Percentiles rank a stretch among this genome's conserved stretches.
Conservation (phyloP, 2,113 vertebrate species). For the Ailuropoda melanoleuca region DNA sequence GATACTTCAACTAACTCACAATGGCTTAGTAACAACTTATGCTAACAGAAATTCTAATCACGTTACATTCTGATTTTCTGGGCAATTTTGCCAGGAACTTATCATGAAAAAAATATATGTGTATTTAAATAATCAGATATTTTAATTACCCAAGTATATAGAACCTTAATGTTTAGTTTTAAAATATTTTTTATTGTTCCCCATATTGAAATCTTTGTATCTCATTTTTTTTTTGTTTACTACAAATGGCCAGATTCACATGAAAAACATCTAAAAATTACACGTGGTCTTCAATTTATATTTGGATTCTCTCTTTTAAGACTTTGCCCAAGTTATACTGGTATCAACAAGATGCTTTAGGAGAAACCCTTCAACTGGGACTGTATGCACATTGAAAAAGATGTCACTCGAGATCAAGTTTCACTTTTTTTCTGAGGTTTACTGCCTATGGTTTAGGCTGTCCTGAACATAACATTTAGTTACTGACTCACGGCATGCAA, state of each 20-base stretch:
- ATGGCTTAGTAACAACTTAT: neutral
- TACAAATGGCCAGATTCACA: neutral
- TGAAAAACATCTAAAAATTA: neutral
- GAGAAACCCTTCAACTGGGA: neutral
- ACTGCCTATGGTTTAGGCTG: neutral
- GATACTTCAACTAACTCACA: neutral
- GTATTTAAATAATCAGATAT: neutral
- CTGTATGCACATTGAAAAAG: neutral
- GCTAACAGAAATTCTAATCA: neutral
- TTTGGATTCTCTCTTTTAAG: neutral
- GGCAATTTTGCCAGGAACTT: conserved; percentile 10
- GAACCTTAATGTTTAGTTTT: neutral
- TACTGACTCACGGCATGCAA: neutral
- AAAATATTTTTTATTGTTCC: conserved; percentile 3
- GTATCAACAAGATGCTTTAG: neutral
- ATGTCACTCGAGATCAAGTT: neutral
- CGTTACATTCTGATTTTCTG: neutral
- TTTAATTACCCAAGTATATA: neutral
- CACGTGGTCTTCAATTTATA: neutral
- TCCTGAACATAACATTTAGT: neutral
- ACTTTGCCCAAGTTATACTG: neutral
- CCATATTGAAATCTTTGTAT: neutral
- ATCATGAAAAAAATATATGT: neutral
- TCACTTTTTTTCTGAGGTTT: neutral
- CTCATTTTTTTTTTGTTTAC: neutral